Evolutionary conservation across 2,888 invertebrate species (phyloP).

Genomic region (Hybos culiciformis): DNA sequence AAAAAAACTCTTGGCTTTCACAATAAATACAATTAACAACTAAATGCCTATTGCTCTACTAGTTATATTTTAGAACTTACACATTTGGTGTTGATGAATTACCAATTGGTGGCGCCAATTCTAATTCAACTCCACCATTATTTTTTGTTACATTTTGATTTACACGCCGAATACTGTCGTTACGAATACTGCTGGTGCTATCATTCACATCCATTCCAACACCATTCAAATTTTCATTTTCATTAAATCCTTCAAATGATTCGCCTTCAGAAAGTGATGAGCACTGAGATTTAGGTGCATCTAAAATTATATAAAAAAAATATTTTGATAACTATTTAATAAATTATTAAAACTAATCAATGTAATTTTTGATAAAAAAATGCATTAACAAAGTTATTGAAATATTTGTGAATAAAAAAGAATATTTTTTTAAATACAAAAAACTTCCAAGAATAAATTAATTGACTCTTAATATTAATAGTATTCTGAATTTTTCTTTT

Average conservation of each 20-base stretch:
- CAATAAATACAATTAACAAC: slow-evolving; percentile 12
- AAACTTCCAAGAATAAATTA: neutral
- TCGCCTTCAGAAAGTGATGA: slow-evolving; percentile 59
- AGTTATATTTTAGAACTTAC: slow-evolving; percentile 11
- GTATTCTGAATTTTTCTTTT: too few relatives aligned
- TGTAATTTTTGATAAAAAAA: neutral
- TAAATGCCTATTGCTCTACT: slow-evolving; percentile 21
- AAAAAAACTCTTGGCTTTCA: neutral
- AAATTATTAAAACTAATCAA: neutral
- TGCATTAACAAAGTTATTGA: neutral
- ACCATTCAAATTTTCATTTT: slow-evolving; percentile 34
- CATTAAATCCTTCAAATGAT: slow-evolving; percentile 69
- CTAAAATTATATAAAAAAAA: slow-evolving; percentile 14
- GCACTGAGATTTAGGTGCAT: slow-evolving; percentile 36
- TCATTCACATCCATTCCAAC: neutral
- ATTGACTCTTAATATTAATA: too few relatives aligned
- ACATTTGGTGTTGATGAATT: slow-evolving; percentile 24
- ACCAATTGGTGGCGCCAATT: slow-evolving; percentile 33
- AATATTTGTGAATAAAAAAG: neutral
- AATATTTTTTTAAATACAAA: neutral
- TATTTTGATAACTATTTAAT: neutral
- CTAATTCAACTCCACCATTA: slow-evolving; percentile 29
- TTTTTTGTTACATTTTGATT: slow-evolving; percentile 10
- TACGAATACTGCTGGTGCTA: neutral
- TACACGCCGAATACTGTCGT: slow-evolving; percentile 12